A percentile compares a stretch with the other conserved stretches of the same genome.
These are phyloP conservation scores for Notothenia rossii DNA, from an alignment of 2,113 vertebrate species.

Conservation along the genomic window DNA sequence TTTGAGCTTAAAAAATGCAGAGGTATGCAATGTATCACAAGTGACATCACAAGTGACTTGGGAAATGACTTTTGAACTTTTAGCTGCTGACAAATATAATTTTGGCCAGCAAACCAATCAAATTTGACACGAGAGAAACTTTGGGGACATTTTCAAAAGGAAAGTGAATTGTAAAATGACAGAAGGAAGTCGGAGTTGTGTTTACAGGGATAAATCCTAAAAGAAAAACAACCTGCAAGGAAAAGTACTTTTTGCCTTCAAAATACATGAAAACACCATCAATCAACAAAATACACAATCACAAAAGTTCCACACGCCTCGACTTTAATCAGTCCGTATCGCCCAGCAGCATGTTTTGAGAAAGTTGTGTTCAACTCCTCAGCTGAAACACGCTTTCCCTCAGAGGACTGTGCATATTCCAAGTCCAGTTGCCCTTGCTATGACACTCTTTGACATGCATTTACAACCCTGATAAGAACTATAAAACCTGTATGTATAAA, in stretches of 20 bases:
- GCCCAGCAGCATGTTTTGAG: slow-evolving; percentile 4
- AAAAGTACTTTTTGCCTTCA: slow-evolving; percentile 39
- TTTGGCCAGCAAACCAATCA: slow-evolving; percentile 9
- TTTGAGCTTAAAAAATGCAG: slow-evolving; percentile 33
- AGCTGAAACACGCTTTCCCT: slow-evolving; percentile 14
- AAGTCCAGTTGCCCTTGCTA: neutral
- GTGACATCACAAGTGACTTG: slow-evolving; percentile 38
- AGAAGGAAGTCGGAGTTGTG: neutral
- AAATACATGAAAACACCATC: slow-evolving; percentile 47
- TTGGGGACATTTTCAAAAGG: slow-evolving; percentile 42
- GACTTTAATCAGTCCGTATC: slow-evolving; percentile 31
- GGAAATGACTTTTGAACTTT: slow-evolving; percentile 51
- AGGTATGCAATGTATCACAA: slow-evolving; percentile 51
- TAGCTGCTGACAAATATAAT: slow-evolving; percentile 53
- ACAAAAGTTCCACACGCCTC: slow-evolving; percentile 11
- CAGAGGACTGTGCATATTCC: neutral
- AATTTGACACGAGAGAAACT: slow-evolving; percentile 40
- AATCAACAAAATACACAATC: slow-evolving; percentile 41
- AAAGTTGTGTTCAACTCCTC: slow-evolving; percentile 6
- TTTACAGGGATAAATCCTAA: slow-evolving; percentile 22
- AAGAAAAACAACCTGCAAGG: neutral
- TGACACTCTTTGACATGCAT: neutral
- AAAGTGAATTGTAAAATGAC: slow-evolving; percentile 10
- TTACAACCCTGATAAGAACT: too few relatives aligned
- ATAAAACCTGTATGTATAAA: too few relatives aligned